phyloP scores from a whole-genome alignment of 2,888 invertebrate genomes.

The Oithona nana region DNA sequence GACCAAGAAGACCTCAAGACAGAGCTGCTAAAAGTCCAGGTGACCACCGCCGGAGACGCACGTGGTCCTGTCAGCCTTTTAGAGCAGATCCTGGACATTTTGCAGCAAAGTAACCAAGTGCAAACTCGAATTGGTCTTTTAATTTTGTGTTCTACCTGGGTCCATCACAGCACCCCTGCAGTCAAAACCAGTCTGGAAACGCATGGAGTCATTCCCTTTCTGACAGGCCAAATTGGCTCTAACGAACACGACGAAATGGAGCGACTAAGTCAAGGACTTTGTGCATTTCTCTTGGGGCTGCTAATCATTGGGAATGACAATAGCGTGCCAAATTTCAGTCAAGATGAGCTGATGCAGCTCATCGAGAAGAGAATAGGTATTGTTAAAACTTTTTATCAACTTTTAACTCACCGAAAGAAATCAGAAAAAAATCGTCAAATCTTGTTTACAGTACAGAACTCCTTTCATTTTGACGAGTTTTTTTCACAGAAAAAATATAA shows the following conservation, averaged over 20 bases:
- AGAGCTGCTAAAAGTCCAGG: slow-evolving; percentile 66
- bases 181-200: slow-evolving; percentile 61
- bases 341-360: slow-evolving; percentile 48
- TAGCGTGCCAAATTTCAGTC: slow-evolving; percentile 49
- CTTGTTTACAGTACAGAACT: background rate
- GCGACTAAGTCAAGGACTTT: slow-evolving; percentile 62
- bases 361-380: slow-evolving; percentile 71
- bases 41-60: slow-evolving; percentile 47
- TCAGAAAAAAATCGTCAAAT: too few relatives aligned
- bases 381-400: slow-evolving; percentile 33
- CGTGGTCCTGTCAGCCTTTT: slow-evolving; percentile 2
- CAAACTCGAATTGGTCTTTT: slow-evolving; percentile 72
- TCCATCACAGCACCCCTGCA: slow-evolving; percentile 58
- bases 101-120: slow-evolving; percentile 35
- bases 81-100: background rate
- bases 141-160: slow-evolving; percentile 75
- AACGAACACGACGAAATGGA: slow-evolving; percentile 82
- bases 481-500: too few relatives aligned
- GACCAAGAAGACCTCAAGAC: slow-evolving; percentile 39
- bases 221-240: slow-evolving; percentile 48
- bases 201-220: slow-evolving; percentile 60
- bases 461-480: background rate
- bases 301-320: slow-evolving; percentile 78
- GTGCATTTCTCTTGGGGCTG: slow-evolving; percentile 78
- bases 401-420: too few relatives aligned